These are phyloP conservation scores for Hydroisotoma schaefferi DNA, from an alignment of 2,888 invertebrate species.

Conservation along the genomic window DNA sequence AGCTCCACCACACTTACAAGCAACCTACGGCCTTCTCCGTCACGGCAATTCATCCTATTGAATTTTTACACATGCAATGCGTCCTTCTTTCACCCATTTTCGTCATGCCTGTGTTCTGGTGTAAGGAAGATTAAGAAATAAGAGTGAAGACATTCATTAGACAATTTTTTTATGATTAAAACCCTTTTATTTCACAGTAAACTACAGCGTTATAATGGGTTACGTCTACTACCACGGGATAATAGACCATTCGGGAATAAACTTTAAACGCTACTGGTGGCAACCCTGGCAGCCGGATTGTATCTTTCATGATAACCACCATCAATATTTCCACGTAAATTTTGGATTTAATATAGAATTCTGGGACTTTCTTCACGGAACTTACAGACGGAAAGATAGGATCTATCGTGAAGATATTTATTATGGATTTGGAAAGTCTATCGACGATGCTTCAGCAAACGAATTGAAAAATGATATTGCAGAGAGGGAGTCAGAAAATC, in stretches of 20 bases:
- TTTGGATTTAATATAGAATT: slow-evolving; percentile 67
- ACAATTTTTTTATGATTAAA: too few relatives aligned
- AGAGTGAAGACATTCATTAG: too few relatives aligned
- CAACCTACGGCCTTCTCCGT: slow-evolving; percentile 73
- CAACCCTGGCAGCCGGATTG: slow-evolving; percentile 62
- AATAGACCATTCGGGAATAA: slow-evolving; percentile 70
- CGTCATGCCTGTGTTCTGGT: slow-evolving; percentile 63
- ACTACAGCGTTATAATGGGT: slow-evolving; percentile 54
- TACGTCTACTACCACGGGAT: slow-evolving; percentile 70
- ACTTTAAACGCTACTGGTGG: slow-evolving; percentile 70
- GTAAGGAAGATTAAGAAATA: too few relatives aligned
- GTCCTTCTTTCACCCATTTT: slow-evolving; percentile 63
- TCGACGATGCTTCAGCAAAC: slow-evolving; percentile 56
- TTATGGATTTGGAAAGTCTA: slow-evolving; percentile 59
- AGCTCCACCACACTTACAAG: slow-evolving; percentile 70
- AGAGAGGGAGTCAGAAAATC: slow-evolving; percentile 56
- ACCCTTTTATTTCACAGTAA: too few relatives aligned
- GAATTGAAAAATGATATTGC: slow-evolving; percentile 57
- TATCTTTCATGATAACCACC: slow-evolving; percentile 73
- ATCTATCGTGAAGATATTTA: slow-evolving; percentile 67
- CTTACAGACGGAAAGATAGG: slow-evolving; percentile 61
- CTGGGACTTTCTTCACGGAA: slow-evolving; percentile 72
- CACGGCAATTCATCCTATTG: slow-evolving; percentile 69
- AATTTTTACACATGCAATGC: slow-evolving; percentile 63
- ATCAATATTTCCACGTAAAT: slow-evolving; percentile 73